A percentile compares a stretch with the other conserved stretches of the same genome.
Evolutionary conservation across 2,797 vertebrate genomes (phyloP).

Genomic region (Rhinoraja longicauda): DNA sequence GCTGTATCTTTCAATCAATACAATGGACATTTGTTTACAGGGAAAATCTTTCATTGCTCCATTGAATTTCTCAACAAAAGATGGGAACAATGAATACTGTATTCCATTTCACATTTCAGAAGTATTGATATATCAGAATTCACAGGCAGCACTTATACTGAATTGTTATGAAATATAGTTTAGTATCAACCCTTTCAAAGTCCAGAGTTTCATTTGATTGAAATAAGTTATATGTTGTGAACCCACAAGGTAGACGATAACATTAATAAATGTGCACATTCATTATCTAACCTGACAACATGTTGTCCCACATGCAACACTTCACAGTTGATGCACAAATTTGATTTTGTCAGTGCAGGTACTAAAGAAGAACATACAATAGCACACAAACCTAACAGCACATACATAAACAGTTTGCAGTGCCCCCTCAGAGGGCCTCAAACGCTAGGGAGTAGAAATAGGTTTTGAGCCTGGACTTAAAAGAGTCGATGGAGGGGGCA

Average conservation of each 20-base stretch:
- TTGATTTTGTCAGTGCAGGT: no score
- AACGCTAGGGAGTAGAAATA: no score
- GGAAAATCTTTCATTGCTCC: neutral
- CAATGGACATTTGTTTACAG: neutral
- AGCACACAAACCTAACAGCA: no score
- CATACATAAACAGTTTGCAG: no score
- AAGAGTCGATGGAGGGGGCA: no score
- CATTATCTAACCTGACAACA: neutral
- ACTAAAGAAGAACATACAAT: no score
- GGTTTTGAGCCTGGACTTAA: no score
- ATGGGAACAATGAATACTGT: neutral
- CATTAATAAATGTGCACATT: no score
- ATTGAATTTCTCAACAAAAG: neutral
- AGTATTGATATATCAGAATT: neutral
- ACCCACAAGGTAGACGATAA: neutral
- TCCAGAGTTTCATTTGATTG: neutral
- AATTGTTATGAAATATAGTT: neutral
- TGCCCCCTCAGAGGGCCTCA: no score
- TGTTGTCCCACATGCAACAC: neutral
- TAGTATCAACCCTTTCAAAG: neutral
- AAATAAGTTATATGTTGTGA: neutral
- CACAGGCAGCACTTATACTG: no score
- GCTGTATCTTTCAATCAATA: no score
- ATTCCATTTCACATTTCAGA: neutral
- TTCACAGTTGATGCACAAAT: neutral